These are phyloP conservation scores for Poeciliopsis prolifica DNA, from an alignment of 2,113 vertebrate genomes.

Conservation along the genomic window DNA sequence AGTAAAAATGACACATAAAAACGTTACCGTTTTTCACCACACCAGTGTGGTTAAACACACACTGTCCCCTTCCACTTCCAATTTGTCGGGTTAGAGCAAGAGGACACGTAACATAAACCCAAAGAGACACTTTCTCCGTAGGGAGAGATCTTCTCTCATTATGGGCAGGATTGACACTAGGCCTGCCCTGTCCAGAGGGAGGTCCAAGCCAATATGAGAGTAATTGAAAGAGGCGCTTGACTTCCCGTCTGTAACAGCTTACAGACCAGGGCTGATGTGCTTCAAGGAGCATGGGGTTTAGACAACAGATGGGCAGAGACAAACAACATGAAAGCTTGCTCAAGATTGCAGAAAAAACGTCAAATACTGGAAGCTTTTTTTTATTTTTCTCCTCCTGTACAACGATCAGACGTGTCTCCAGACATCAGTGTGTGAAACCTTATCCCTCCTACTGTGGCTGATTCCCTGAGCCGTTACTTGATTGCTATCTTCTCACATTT, in stretches of 20 bases:
- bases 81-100: slow-evolving; percentile 68
- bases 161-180: slow-evolving; percentile 73
- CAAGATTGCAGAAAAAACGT: slow-evolving; percentile 36
- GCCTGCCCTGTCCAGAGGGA: slow-evolving; percentile 71
- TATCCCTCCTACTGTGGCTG: slow-evolving; percentile 16
- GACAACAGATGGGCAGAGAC: slow-evolving; percentile 72
- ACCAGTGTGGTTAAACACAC: slow-evolving; percentile 24
- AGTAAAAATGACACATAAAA: slow-evolving; percentile 10
- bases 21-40: not conserved
- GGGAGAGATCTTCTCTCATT: slow-evolving; percentile 79
- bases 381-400: not conserved
- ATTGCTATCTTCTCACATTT: slow-evolving; percentile 32
- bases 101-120: slow-evolving; percentile 70
- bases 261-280: slow-evolving; percentile 63
- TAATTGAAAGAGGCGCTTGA: slow-evolving; percentile 79
- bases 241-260: slow-evolving; percentile 72
- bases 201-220: slow-evolving; percentile 75
- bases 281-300: slow-evolving; percentile 62
- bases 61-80: slow-evolving; percentile 32
- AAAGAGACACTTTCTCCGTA: slow-evolving; percentile 71
- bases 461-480: slow-evolving; percentile 9
- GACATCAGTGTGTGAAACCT: slow-evolving; percentile 13
- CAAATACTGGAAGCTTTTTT: slow-evolving; percentile 21
- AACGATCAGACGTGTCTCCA: slow-evolving; percentile 21
- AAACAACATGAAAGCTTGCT: slow-evolving; percentile 61